Evolutionary conservation across 2,113 vertebrate species (phyloP).

Genomic region (Pholis gunnellus): DNA sequence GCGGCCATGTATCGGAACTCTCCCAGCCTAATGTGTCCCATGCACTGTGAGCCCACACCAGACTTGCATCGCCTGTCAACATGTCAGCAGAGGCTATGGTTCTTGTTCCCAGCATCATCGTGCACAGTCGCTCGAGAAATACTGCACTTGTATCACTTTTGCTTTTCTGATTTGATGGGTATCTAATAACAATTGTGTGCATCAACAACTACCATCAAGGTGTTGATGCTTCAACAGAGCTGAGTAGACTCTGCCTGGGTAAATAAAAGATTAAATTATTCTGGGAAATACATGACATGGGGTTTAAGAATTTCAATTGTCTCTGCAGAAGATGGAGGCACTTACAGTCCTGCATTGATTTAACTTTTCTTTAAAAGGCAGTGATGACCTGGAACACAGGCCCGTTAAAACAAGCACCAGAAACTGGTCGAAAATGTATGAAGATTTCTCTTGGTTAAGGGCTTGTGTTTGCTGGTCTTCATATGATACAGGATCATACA

Average conservation of each 20-base stretch:
- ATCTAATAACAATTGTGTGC: background rate
- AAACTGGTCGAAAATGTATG: background rate
- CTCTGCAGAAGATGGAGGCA: constrained; percentile 3
- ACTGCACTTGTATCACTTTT: background rate
- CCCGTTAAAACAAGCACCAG: constrained; percentile 6
- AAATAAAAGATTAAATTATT: background rate
- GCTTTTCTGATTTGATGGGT: background rate
- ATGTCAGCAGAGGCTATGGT: background rate
- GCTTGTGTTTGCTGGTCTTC: background rate
- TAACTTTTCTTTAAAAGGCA: constrained; percentile 6
- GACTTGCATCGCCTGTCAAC: background rate
- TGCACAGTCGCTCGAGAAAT: background rate
- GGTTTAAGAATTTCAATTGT: background rate
- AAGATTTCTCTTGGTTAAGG: background rate
- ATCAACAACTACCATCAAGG: background rate
- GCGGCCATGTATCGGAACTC: background rate
- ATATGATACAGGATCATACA: background rate
- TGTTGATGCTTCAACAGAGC: background rate
- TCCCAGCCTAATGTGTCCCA: background rate
- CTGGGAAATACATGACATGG: background rate
- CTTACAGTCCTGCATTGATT: constrained; percentile 20
- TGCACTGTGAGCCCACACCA: background rate
- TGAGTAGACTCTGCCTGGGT: background rate
- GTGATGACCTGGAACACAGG: background rate
- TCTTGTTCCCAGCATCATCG: background rate